Conservation (phyloP, 2,888 invertebrate species). For the Argyra leucocephala region DNA sequence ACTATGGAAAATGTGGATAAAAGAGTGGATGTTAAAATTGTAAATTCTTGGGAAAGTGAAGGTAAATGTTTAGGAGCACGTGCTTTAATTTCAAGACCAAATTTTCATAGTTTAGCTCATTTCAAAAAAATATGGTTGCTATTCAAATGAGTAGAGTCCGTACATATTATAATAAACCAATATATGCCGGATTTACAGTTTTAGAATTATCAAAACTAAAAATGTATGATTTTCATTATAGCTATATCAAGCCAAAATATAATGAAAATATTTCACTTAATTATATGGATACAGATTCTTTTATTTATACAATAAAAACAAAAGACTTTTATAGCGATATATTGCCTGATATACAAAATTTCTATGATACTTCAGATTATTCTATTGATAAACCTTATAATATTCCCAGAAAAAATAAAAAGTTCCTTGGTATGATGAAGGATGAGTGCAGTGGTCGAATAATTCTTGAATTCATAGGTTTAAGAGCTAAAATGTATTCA, state of each 20-base stretch:
- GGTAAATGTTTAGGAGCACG: conserved; percentile 29
- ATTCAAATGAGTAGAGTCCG: conserved; percentile 30
- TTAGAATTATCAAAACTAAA: conserved; percentile 37
- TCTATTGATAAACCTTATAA: conserved; percentile 25
- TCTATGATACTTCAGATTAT: conserved; percentile 35
- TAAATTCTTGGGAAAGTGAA: conserved; percentile 32
- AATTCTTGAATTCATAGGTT: conserved; percentile 17
- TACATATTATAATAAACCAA: conserved; percentile 34
- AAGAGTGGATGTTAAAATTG: conserved; percentile 37
- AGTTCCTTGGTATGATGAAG: conserved; percentile 15
- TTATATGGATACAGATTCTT: conserved; percentile 21
- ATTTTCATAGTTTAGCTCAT: conserved; percentile 30
- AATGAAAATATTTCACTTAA: background rate
- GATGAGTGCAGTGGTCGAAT: conserved; percentile 17
- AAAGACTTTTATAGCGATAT: conserved; percentile 19
- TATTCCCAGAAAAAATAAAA: conserved; percentile 22
- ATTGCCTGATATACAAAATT: conserved; percentile 12
- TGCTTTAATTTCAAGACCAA: conserved; percentile 29
- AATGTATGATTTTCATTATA: conserved; percentile 36
- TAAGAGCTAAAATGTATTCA: conserved; percentile 20
- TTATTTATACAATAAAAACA: conserved; percentile 17
- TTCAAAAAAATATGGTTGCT: conserved; percentile 34
- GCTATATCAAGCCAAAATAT: conserved; percentile 24
- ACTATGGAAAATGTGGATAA: conserved; percentile 20
- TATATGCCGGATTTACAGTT: conserved; percentile 37